Conservation (phyloP, 2,113 vertebrate genomes). For the Anarrhichthys ocellatus region DNA sequence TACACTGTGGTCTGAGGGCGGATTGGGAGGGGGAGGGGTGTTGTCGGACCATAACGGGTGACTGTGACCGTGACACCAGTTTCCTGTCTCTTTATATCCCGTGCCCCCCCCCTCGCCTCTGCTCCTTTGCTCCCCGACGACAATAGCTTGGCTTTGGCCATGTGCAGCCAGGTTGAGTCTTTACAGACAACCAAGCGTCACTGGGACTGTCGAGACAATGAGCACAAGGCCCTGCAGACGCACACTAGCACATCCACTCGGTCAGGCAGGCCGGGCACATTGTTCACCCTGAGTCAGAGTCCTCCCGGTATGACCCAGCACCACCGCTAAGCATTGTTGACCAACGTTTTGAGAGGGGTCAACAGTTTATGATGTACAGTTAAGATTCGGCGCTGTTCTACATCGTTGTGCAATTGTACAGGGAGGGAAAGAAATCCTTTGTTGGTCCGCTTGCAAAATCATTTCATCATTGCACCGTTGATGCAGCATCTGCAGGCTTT, state of each 20-base stretch:
- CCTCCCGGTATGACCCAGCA: conserved; percentile 13
- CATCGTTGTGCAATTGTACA: conserved; percentile 22
- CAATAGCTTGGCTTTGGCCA: conserved; percentile 56
- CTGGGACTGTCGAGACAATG: conserved; percentile 66
- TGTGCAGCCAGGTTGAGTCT: conserved; percentile 42
- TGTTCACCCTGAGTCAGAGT: conserved; percentile 48
- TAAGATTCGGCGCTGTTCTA: conserved; percentile 4
- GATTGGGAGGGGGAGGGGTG: conserved; percentile 41
- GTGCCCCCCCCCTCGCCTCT: conserved; percentile 3
- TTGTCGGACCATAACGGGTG: conserved; percentile 58
- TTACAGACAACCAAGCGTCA: conserved; percentile 58
- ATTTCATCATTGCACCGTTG: background rate
- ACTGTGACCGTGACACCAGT: conserved; percentile 74
- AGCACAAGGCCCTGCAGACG: conserved; percentile 31
- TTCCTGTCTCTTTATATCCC: conserved; percentile 77
- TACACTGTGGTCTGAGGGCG: conserved; percentile 60
- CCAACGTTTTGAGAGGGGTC: conserved; percentile 38
- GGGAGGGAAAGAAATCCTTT: background rate
- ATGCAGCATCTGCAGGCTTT: conserved; percentile 12
- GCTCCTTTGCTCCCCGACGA: conserved; percentile 58
- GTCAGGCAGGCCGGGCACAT: conserved; percentile 22
- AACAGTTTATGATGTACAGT: conserved; percentile 33
- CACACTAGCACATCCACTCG: background rate
- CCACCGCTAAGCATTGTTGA: conserved; percentile 31
- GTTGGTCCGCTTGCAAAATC: background rate